phyloP scores from a whole-genome alignment of 1,140 invertebrate species.

The Heliconius hewitsoni region DNA sequence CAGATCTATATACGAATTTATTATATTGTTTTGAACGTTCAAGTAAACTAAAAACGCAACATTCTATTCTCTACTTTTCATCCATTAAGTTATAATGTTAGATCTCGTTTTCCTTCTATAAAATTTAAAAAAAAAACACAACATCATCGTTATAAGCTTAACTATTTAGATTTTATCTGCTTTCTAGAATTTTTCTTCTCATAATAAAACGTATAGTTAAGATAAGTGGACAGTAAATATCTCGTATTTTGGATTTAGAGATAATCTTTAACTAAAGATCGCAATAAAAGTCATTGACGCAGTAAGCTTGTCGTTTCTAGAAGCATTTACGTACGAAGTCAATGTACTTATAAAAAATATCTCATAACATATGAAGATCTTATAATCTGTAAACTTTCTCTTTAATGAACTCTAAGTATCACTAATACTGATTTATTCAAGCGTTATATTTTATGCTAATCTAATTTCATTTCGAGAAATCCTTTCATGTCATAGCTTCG shows the following conservation, averaged over 20 bases:
- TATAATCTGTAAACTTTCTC: slow-evolving; percentile 12
- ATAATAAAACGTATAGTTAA: slow-evolving; percentile 9
- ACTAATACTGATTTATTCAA: not conserved
- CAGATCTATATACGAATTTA: too few relatives aligned
- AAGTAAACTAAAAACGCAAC: too few relatives aligned
- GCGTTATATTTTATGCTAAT: not conserved
- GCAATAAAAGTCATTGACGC: slow-evolving; percentile 4
- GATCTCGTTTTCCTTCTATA: not conserved
- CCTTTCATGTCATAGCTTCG: not conserved
- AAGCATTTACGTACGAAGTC: not conserved
- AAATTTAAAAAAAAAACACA: not conserved
- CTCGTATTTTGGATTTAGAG: slow-evolving; percentile 6
- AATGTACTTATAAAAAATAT: slow-evolving; percentile 3
- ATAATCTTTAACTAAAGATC: slow-evolving; percentile 14
- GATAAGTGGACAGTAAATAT: slow-evolving; percentile 14
- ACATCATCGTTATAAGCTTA: not conserved
- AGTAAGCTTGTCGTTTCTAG: not conserved
- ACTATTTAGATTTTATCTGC: not conserved
- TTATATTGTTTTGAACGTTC: too few relatives aligned
- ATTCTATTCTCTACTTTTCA: too few relatives aligned
- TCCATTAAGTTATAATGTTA: not conserved
- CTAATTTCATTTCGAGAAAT: not conserved
- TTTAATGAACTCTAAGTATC: not conserved
- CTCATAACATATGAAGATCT: not conserved
- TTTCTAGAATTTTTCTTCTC: not conserved